Percentiles rank a stretch among this genome's conserved stretches.
These are phyloP conservation scores for Drosophila arizonae DNA, from an alignment of 1,140 invertebrate species.

Conservation along the genomic window DNA sequence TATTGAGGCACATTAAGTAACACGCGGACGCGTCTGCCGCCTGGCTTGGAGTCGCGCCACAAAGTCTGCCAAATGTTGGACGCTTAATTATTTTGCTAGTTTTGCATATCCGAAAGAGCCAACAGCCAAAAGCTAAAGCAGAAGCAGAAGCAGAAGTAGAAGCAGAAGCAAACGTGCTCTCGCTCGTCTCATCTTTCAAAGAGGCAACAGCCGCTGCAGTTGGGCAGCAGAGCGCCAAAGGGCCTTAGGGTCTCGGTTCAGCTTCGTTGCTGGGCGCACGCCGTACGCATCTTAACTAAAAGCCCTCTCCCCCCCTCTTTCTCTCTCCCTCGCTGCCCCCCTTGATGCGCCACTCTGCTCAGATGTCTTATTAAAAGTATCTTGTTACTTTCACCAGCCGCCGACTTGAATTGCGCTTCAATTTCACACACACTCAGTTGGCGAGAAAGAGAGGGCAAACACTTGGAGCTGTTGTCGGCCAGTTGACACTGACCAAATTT, in stretches of 20 bases:
- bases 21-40: constrained; percentile 45
- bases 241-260: neutral
- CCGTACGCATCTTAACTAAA: constrained; percentile 63
- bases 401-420: constrained; percentile 79
- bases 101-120: constrained; percentile 28
- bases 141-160: neutral
- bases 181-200: neutral
- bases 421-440: constrained; percentile 55
- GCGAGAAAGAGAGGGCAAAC: constrained; percentile 5
- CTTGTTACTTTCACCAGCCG: constrained; percentile 81
- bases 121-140: neutral
- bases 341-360: constrained; percentile 21
- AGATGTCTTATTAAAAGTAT: constrained; percentile 82
- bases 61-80: constrained; percentile 46
- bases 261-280: constrained; percentile 59
- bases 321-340: too few relatives aligned
- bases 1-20: constrained; percentile 69
- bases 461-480: neutral
- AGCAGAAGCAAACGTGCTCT: too few relatives aligned
- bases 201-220: neutral
- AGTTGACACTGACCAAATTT: constrained; percentile 57
- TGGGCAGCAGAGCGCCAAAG: neutral
- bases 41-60: constrained; percentile 43
- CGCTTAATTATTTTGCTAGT: constrained; percentile 15
- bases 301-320: neutral